Percentiles rank a stretch among this genome's conserved stretches.
These are phyloP conservation scores for Rousettus leschenaultii DNA, from an alignment of 2,113 vertebrate species.

Conservation along the genomic window DNA sequence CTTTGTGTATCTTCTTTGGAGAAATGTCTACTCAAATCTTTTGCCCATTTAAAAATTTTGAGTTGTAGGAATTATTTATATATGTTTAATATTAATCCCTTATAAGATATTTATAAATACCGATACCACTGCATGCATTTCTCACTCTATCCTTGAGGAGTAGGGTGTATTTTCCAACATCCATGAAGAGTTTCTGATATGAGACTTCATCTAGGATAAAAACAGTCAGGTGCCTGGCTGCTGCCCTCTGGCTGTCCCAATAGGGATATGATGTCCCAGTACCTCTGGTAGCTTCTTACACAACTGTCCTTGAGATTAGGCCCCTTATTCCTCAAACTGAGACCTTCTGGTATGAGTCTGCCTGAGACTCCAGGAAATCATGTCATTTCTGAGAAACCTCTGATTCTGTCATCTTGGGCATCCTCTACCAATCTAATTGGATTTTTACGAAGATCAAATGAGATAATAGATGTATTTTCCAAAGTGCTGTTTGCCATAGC, in stretches of 20 bases:
- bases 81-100: not conserved
- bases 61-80: not conserved
- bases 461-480: not conserved
- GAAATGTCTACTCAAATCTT: not conserved
- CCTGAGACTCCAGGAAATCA: not conserved
- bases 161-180: not conserved
- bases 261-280: not conserved
- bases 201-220: not conserved
- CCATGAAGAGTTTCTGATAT: not conserved
- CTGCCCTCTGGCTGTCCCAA: not conserved
- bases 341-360: not conserved
- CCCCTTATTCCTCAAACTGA: not conserved
- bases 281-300: not conserved
- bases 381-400: not conserved
- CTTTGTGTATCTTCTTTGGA: not conserved
- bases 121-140: not conserved
- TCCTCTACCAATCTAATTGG: not conserved
- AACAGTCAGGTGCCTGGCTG: not conserved
- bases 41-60: not conserved
- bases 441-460: not conserved
- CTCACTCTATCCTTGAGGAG: not conserved
- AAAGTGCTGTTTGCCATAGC: not conserved
- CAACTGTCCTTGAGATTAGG: not conserved
- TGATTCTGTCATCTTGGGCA: not conserved
- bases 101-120: not conserved